These are phyloP conservation scores for Diadegma fenestrale DNA, from an alignment of 2,888 invertebrate species.

Conservation along the genomic window DNA sequence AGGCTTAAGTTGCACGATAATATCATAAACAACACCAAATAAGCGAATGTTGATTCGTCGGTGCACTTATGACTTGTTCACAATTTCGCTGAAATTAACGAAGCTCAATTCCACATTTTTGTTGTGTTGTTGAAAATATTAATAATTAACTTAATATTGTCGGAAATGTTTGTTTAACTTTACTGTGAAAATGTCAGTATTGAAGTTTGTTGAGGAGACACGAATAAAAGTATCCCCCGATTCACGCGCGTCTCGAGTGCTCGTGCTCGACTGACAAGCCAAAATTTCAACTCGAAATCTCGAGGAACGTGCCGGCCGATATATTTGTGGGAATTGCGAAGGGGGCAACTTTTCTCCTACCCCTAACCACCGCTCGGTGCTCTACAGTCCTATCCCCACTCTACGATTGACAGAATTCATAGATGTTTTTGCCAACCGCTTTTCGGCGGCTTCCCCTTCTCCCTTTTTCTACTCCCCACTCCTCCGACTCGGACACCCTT, in stretches of 20 bases:
- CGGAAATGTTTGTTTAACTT: not conserved
- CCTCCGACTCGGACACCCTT: constrained; percentile 18
- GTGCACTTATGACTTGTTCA: constrained; percentile 30
- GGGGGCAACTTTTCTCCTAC: constrained; percentile 77
- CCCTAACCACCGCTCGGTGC: constrained; percentile 46
- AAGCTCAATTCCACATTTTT: constrained; percentile 26
- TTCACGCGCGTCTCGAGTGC: constrained; percentile 62
- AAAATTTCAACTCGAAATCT: constrained; percentile 66
- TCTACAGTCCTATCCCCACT: constrained; percentile 60
- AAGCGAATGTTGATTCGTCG: constrained; percentile 41
- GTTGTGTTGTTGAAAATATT: not conserved
- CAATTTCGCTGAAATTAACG: constrained; percentile 43
- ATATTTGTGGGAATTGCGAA: constrained; percentile 72
- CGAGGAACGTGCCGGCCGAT: constrained; percentile 68
- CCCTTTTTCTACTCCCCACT: constrained; percentile 35
- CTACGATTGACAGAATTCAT: constrained; percentile 67
- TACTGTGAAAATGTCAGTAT: not conserved
- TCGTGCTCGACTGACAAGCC: constrained; percentile 72
- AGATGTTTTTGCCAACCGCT: constrained; percentile 60
- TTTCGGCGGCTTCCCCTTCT: constrained; percentile 35
- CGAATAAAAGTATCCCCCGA: constrained; percentile 16
- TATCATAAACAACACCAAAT: constrained; percentile 12
- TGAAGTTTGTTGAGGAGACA: not conserved
- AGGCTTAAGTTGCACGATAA: constrained; percentile 4
- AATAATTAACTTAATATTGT: not conserved